Base-by-base conservation (phyloP, 2,113 vertebrate species). In the Oryzias curvinotus region DNA sequence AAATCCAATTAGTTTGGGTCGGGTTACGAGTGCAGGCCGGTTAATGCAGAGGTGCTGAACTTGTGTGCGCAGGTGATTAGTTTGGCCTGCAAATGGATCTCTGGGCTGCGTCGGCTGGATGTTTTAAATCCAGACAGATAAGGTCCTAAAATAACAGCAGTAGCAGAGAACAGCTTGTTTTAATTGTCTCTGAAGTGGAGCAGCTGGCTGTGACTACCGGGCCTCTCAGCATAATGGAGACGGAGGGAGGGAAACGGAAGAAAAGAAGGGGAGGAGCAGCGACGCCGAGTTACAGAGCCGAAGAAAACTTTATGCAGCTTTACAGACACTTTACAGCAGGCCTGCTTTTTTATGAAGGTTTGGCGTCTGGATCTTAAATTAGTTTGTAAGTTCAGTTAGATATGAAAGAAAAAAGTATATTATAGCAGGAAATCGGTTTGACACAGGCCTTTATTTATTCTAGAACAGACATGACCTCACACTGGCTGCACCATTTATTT, bases 161-260 rank as follows among this genome's bases (percentile, higher is more conserved):
- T 68, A 78, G 78, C 70, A 66, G 52, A 62, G 75, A 83, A 66
- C 78, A 83, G 86, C 81, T 87, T 86, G 84, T 78, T 86, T 87
- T 84, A 87, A 87, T 87, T 81, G 81, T 73, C 72, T 74, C 62
- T 77, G 76, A 86, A 84, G 83, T 77, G 69, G 77, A 88, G 79
- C 84, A 87, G 84, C 85, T 89, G 87, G 80, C 76, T 79, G 77
- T 10, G 59, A 77, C 55, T 62, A 53, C 62, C 48, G 57, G 72
- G 80, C 69, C 68, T 82, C 81, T 41, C 49, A 73, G 75, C 51
- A 68, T 48, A 74, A 72, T 57, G 19, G 0, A 36, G 55, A 52
- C 12, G 23, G 12, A 18, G 14, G 18, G 51, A 12, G 13, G 10
- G 21, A 21, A 4, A 12, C 36, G 36, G 36, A 36, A 36, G 36